Evolutionary conservation across 2,113 vertebrate genomes (phyloP).

Genomic region (Propithecus coquereli): DNA sequence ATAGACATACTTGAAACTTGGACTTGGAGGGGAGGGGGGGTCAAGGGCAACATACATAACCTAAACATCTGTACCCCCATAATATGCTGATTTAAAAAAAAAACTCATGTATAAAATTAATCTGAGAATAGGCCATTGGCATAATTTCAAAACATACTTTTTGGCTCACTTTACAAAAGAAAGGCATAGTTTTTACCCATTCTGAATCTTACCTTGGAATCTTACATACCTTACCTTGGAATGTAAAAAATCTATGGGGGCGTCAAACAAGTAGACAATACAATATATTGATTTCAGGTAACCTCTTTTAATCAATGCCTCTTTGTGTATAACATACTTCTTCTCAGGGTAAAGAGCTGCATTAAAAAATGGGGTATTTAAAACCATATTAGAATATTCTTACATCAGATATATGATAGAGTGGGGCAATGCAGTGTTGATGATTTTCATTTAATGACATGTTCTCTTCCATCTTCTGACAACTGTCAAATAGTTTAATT

Average conservation of each 20-base stretch:
- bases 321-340: background rate
- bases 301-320: background rate
- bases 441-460: background rate
- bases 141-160: background rate
- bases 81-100: no score
- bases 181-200: background rate
- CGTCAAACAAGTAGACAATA: background rate
- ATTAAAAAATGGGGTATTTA: background rate
- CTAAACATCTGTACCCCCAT: no score
- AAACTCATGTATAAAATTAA: background rate
- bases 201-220: background rate
- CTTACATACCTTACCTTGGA: background rate
- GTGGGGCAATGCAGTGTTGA: background rate
- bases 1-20: no score
- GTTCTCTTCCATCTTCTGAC: background rate
- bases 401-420: background rate
- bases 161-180: background rate
- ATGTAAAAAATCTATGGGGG: background rate
- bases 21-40: no score
- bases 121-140: background rate
- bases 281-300: background rate
- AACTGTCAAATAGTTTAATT: background rate
- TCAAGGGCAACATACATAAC: no score
- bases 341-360: background rate
- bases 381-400: background rate